phyloP scores from a whole-genome alignment of 2,888 invertebrate genomes.

The Galeopsomyia nigrocyanea region DNA sequence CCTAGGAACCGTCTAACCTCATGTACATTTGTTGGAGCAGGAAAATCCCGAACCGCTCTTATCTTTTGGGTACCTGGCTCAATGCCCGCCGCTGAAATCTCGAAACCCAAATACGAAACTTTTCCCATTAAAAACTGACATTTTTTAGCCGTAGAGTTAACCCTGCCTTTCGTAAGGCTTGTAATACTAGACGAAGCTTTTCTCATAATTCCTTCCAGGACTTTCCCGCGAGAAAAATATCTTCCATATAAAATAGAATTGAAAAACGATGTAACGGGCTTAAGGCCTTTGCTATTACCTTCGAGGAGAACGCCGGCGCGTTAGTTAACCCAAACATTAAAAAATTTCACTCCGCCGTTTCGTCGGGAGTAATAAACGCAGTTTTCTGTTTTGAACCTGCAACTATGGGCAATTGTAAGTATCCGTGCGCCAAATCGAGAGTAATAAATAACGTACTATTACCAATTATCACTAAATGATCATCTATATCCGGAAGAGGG shows the following conservation, averaged over 20 bases:
- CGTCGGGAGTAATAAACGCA: slow-evolving; percentile 32
- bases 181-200: slow-evolving; percentile 2
- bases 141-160: background rate
- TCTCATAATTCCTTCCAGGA: slow-evolving; percentile 2
- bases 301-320: slow-evolving; percentile 51
- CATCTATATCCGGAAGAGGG: slow-evolving; percentile 35
- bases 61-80: background rate
- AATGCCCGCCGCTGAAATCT: background rate
- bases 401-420: slow-evolving; percentile 38
- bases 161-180: background rate
- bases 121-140: slow-evolving; percentile 1
- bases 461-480: slow-evolving; percentile 11
- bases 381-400: slow-evolving; percentile 27
- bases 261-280: slow-evolving; percentile 43
- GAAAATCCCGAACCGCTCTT: background rate
- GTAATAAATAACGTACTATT: slow-evolving; percentile 26
- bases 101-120: slow-evolving; percentile 12
- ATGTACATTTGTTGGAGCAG: slow-evolving; percentile 18
- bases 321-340: slow-evolving; percentile 53
- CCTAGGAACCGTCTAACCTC: slow-evolving; percentile 34
- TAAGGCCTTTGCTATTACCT: background rate
- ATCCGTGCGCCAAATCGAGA: slow-evolving; percentile 38
- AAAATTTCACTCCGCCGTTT: slow-evolving; percentile 27
- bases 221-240: slow-evolving; percentile 51
- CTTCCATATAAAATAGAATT: slow-evolving; percentile 55